Conservation (phyloP, 2,113 vertebrate species). For the Bambusicola thoracicus region DNA sequence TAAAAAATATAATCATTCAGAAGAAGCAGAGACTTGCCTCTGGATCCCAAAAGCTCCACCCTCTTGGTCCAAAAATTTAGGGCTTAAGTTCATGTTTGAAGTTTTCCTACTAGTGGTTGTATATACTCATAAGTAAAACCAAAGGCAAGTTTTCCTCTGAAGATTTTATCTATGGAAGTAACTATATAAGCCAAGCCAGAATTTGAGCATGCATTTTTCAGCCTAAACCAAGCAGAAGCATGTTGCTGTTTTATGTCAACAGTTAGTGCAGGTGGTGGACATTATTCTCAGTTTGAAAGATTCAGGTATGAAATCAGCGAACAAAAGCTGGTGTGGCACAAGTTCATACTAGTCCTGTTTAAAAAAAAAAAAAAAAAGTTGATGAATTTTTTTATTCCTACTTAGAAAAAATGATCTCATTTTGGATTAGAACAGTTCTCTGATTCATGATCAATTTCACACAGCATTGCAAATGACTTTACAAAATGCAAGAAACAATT, state of each 20-base stretch:
- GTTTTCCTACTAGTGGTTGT: neutral
- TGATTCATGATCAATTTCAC: neutral
- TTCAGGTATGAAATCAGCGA: neutral
- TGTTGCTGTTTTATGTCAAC: slow-evolving; percentile 61
- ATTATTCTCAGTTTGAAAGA: neutral
- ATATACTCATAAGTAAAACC: slow-evolving; percentile 18
- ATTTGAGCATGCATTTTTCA: slow-evolving; percentile 15
- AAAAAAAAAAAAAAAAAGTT: neutral
- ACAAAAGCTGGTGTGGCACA: neutral
- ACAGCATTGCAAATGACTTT: neutral
- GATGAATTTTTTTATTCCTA: neutral
- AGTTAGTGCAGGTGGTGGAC: slow-evolving; percentile 40
- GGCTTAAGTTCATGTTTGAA: neutral
- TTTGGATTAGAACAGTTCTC: neutral
- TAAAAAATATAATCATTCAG: neutral
- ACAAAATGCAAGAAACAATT: neutral
- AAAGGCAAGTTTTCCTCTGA: slow-evolving; percentile 12
- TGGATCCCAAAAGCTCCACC: neutral
- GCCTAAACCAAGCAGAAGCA: slow-evolving; percentile 58
- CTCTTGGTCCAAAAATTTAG: neutral
- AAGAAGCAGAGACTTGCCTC: neutral
- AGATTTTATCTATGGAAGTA: slow-evolving; percentile 32
- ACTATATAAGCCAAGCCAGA: slow-evolving; percentile 28
- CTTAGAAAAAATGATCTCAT: neutral
- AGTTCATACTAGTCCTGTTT: neutral